Evolutionary conservation across 2,888 invertebrate species (phyloP).

Genomic region (Agrotis exclamationis): DNA sequence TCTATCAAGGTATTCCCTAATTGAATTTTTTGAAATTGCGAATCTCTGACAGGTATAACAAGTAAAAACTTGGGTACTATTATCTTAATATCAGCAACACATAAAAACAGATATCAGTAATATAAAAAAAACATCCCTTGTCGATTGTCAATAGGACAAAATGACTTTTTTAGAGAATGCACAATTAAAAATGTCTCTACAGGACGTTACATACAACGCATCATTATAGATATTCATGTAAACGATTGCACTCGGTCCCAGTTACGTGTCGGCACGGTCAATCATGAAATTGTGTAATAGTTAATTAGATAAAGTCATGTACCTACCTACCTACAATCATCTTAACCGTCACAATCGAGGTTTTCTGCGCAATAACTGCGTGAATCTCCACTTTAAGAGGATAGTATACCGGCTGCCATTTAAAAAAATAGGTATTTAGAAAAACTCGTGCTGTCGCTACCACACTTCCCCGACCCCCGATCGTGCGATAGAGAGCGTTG

Average conservation of each 20-base stretch:
- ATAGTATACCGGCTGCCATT: too few species aligned
- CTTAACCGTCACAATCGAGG: conserved; percentile 17
- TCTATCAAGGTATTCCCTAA: too few species aligned
- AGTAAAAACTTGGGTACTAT: neutral
- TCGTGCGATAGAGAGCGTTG: too few species aligned
- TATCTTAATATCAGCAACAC: neutral
- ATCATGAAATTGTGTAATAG: conserved; percentile 52
- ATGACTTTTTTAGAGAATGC: too few species aligned
- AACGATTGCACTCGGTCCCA: conserved; percentile 66
- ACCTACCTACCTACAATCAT: conserved; percentile 33
- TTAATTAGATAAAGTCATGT: conserved; percentile 37
- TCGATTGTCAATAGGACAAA: too few species aligned
- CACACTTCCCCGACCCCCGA: too few species aligned
- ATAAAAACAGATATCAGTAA: neutral
- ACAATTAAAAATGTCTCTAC: neutral
- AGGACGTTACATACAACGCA: conserved; percentile 3
- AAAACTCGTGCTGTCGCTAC: too few species aligned
- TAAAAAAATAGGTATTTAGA: too few species aligned
- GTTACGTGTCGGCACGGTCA: conserved; percentile 67
- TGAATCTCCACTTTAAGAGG: conserved; percentile 37
- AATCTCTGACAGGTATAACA: neutral
- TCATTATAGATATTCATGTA: conserved; percentile 30
- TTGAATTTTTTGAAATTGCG: neutral
- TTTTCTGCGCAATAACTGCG: conserved; percentile 44
- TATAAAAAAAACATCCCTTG: too few species aligned